Percentiles rank a stretch among this genome's conserved stretches.
These are phyloP conservation scores for Picus viridis DNA, from an alignment of 2,797 vertebrate species.

Conservation along the genomic window DNA sequence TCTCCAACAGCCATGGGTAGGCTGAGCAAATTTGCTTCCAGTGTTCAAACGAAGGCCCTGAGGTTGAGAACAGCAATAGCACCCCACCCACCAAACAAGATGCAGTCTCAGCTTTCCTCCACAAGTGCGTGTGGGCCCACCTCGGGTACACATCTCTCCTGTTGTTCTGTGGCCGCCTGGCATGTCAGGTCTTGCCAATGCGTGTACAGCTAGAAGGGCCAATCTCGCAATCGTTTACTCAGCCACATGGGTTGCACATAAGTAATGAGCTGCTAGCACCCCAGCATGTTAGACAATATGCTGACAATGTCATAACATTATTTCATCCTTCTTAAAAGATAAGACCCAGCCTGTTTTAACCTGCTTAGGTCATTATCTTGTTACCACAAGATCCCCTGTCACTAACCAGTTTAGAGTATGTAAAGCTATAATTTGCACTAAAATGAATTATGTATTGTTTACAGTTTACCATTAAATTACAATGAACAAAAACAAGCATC, in stretches of 20 bases:
- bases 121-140: neutral
- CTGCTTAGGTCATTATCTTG: constrained; percentile 61
- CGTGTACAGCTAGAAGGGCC: constrained; percentile 1
- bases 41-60: neutral
- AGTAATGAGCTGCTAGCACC: constrained; percentile 53
- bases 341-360: constrained; percentile 53
- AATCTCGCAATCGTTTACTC: constrained; percentile 26
- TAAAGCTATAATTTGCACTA: constrained; percentile 59
- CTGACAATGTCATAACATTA: constrained; percentile 69
- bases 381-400: constrained; percentile 61
- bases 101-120: neutral
- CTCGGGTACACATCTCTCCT: neutral
- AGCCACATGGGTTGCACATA: constrained; percentile 27
- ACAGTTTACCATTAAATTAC: constrained; percentile 59
- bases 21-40: neutral
- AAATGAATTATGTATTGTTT: constrained; percentile 69
- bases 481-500: constrained; percentile 13
- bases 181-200: neutral
- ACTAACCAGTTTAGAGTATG: constrained; percentile 41
- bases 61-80: rapidly evolving
- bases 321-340: constrained; percentile 55
- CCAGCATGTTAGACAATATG: constrained; percentile 55
- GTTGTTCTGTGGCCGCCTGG: neutral
- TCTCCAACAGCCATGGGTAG: neutral
- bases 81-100: neutral